Base-by-base conservation (phyloP, 2,888 invertebrate species). In the Hirtodrosophila cameraria region DNA sequence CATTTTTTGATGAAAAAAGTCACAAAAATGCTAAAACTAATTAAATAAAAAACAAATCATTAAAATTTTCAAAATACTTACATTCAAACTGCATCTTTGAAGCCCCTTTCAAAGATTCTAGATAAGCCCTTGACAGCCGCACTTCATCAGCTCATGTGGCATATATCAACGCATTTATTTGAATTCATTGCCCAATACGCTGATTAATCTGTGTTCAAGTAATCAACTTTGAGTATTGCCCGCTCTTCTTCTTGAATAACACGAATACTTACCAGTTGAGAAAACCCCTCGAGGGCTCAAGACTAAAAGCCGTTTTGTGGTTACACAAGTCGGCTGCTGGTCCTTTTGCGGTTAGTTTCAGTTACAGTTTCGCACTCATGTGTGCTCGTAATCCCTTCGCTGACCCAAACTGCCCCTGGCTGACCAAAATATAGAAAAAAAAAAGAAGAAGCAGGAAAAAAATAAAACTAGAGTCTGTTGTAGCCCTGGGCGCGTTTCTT, bases 161-260 rank as follows among this genome's bases (percentile, higher is more conserved):
- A 67, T 25, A 50, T 35, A 49, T 50, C 27, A 42, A 16, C 27
- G 43, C 28, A 71, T 62, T 54, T 71, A 61, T 65, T 60, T 52
- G 69, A 64, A 60, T 75, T 59, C 43, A 57, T 53, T 57, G 42
- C 25, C 18, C 58, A 57, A 57, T 65, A 35, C 42, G 23, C 59
- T 87, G 88, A 88, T 89, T 89, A 88, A 89, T 87, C 85, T 66
- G 65, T 65, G 75, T 71, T 73, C 60, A 70, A 75, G 84, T 75
- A 88, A 86, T 87, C 75, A 86, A 67, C 66, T 53, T 52, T 48
- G 23, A n/a, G n/a, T n/a, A n/a, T n/a, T n/a, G 38, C 49, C 42
- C 20, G 31, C 28, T 27, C 36, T 25, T 20, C 39, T 38, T 28
- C 20, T 20, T 31, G 11, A 6, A 12, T 15, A 31, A 20, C 11